phyloP scores from a whole-genome alignment of 2,797 vertebrate genomes.

The Tapirus indicus region DNA sequence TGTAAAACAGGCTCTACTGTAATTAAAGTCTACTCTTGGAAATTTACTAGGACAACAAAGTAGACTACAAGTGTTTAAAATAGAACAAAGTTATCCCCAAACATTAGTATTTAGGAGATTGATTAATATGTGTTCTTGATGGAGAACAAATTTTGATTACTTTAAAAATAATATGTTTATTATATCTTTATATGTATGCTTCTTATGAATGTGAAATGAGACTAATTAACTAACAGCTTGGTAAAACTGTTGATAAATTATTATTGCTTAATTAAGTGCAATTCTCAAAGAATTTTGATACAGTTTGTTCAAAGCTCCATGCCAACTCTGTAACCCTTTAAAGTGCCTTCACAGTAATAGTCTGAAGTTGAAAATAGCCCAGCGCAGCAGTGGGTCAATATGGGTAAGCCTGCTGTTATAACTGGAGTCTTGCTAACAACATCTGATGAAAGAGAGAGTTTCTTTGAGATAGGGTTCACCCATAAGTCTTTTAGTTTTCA shows the following conservation, averaged over 20 bases:
- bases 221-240: slow-evolving; percentile 27
- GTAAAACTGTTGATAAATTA: slow-evolving; percentile 31
- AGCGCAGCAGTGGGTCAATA: not conserved
- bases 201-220: slow-evolving; percentile 57
- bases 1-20: not conserved
- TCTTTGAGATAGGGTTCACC: not conserved
- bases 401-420: not conserved
- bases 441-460: not conserved
- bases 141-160: slow-evolving; percentile 3
- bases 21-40: slow-evolving; percentile 2
- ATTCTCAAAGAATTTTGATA: slow-evolving; percentile 30
- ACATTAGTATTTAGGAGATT: slow-evolving; percentile 26
- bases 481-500: not conserved
- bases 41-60: slow-evolving; percentile 38
- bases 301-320: slow-evolving; percentile 17
- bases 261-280: slow-evolving; percentile 61
- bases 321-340: slow-evolving; percentile 24
- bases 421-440: not conserved
- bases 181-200: not conserved
- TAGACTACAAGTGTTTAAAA: slow-evolving; percentile 31
- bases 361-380: not conserved
- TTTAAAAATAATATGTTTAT: slow-evolving; percentile 47
- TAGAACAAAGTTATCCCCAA: not conserved
- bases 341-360: not conserved
- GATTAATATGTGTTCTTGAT: not conserved